These are phyloP conservation scores for Proctacanthus coquilletti DNA, from an alignment of 1,140 invertebrate genomes.

Conservation along the genomic window DNA sequence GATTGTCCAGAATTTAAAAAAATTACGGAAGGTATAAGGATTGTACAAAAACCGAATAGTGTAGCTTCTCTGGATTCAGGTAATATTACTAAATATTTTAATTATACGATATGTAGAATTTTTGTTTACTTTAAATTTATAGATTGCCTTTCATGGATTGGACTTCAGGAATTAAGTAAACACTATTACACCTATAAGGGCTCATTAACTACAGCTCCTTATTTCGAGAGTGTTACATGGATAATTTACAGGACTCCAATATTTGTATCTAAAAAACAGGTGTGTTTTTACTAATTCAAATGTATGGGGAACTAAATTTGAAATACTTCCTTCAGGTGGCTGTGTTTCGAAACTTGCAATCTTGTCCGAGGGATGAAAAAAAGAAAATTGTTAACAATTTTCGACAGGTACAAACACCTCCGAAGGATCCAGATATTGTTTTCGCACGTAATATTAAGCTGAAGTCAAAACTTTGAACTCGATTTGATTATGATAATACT, in stretches of 20 bases:
- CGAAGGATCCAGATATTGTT: constrained; percentile 26
- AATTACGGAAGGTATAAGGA: constrained; percentile 27
- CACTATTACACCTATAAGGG: constrained; percentile 37
- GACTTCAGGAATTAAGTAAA: constrained; percentile 28
- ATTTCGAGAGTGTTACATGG: constrained; percentile 55
- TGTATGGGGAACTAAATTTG: neutral
- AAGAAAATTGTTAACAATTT: constrained; percentile 30
- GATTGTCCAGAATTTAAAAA: constrained; percentile 29
- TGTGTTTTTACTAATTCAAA: constrained; percentile 20
- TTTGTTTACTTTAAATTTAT: neutral
- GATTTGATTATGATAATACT: too few relatives aligned
- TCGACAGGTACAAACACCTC: constrained; percentile 26
- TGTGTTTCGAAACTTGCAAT: constrained; percentile 27
- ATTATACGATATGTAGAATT: neutral
- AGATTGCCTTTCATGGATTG: constrained; percentile 30
- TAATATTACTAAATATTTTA: constrained; percentile 6
- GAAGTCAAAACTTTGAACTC: constrained; percentile 28
- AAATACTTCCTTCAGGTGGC: constrained; percentile 14
- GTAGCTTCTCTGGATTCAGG: constrained; percentile 26
- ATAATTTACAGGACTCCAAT: constrained; percentile 56
- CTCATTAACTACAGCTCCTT: constrained; percentile 55
- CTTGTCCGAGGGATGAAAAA: constrained; percentile 27
- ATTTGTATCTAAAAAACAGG: constrained; percentile 51
- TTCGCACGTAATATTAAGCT: constrained; percentile 28
- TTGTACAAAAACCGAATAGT: constrained; percentile 26